Conservation (phyloP, 2,888 invertebrate species). For the Drosophila borborema region DNA sequence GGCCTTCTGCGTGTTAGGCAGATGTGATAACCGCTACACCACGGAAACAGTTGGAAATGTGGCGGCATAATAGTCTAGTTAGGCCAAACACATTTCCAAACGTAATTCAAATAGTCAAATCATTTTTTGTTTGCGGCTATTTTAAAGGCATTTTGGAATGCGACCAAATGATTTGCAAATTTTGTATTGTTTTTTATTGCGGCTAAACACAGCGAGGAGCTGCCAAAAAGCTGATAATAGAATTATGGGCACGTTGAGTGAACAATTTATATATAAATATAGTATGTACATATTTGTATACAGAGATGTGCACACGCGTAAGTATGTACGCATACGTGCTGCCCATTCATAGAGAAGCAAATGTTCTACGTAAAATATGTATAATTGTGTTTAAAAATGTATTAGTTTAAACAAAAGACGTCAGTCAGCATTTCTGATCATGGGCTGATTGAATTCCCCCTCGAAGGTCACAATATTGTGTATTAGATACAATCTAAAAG, state of each 20-base stretch:
- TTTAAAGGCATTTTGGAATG: slow-evolving; percentile 55
- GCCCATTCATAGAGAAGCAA: slow-evolving; percentile 18
- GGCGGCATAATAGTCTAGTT: slow-evolving; percentile 24
- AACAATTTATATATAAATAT: slow-evolving; percentile 32
- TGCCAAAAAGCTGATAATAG: slow-evolving; percentile 42
- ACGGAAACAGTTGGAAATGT: slow-evolving; percentile 78
- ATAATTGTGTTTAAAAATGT: slow-evolving; percentile 20
- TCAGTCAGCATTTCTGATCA: slow-evolving; percentile 1
- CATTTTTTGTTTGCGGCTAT: slow-evolving; percentile 41
- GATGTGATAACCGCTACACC: slow-evolving; percentile 86
- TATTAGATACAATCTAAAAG: slow-evolving; percentile 9
- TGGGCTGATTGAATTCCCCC: slow-evolving; percentile 13
- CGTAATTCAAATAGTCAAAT: slow-evolving; percentile 36
- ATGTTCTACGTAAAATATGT: slow-evolving; percentile 13
- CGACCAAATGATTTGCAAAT: slow-evolving; percentile 38
- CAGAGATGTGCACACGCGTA: not conserved
- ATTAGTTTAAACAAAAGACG: slow-evolving; percentile 23
- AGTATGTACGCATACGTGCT: slow-evolving; percentile 1
- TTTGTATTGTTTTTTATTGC: slow-evolving; percentile 39
- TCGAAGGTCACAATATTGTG: slow-evolving; percentile 19
- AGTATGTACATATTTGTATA: not conserved
- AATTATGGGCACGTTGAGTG: slow-evolving; percentile 52
- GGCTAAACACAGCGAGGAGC: slow-evolving; percentile 29
- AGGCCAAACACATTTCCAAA: not conserved
- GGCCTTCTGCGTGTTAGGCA: slow-evolving; percentile 86